Base-by-base conservation (phyloP, 2,888 invertebrate genomes). In the Vannuccia rotundouncinata region DNA sequence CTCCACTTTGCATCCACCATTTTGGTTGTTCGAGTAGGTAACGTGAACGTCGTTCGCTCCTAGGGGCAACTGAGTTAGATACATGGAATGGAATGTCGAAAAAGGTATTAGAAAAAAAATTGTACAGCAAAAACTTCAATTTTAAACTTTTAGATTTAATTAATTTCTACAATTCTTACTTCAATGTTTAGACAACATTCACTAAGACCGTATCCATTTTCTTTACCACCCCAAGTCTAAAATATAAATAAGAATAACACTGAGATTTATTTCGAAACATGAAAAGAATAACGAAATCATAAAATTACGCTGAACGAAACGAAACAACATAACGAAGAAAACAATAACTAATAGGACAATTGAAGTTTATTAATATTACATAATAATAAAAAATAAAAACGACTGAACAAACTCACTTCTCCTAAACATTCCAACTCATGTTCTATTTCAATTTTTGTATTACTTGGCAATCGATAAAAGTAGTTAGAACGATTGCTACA, bases 151-250 rank as follows among this genome's bases (percentile, higher is more conserved):
- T 10, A 5, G 17, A 45, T 45, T 45, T 17, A 45, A 45, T 45
- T 10, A 45, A 45, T 45, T 17, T 45, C 10, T 17, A 45, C 5
- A 45, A 45, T n/a, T 31, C 77, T 66, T 25, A 77, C 77, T n/a
- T 77, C n/a, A 13, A 10, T 5, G 13, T 29, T 25, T 10, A 10
- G 1, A 87, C 93, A 94, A 86, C 94, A 94, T 84, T 92, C 92
- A 29, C 93, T 93, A 81, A 94, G 88, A 79, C 93, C 93, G 88
- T 94, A 93, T 77, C 93, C 94, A 89, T 93, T 93, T 86, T 94
- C 93, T 85, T 92, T 93, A 74, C 93, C 94, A 83, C 94, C 94
- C 92, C 92, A 93, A 85, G 91, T 92, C 92, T 92, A 84, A 59
- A 83, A 83, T 17, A 45, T n/a, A n/a, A n/a, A n/a, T n/a, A n/a